Base-by-base conservation (phyloP, 2,888 invertebrate genomes). In the Chouioia cunea region DNA sequence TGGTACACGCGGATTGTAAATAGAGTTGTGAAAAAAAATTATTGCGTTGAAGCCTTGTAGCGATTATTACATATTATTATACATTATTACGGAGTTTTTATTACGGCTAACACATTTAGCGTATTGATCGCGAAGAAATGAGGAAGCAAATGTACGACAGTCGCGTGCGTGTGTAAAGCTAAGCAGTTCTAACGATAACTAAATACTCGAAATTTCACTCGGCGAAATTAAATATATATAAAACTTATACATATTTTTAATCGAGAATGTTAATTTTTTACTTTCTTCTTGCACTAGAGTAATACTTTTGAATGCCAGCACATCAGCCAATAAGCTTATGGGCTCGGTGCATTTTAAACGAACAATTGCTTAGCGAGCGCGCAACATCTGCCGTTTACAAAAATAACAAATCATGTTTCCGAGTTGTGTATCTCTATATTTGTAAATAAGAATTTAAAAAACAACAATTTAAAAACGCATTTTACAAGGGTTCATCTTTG, bases 31-130 rank as follows among this genome's bases (percentile, higher is more conserved):
- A 67, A 36, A 36, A 36, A 36, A 36, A 64, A 70, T 62, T 22
- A 70, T 73, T 70, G 62, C 59, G 65, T 73, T 67, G 47, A 43
- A 70, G 52, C 48, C 65, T 63, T 54, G 46, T 70, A 69, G 58
- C 65, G 62, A 71, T 69, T 68, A 68, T 71, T 71, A 59, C 58
- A 65, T 67, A 69, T 59, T 50, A 70, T 58, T 57, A 70, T 64
- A 58, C 44, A 63, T 63, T 70, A 70, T 58, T 66, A 70, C 57
- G 56, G 65, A 64, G 65, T 73, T 69, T 36, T 69, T 65, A 63
- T 69, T 69, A 73, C 65, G 64, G 58, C 67, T 71, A 67, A 67
- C 63, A 69, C 57, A 71, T 10, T 43, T 67, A 71, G 60, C 58
- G 53, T 71, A 58, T 66, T 43, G 36, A 53, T 60, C 59, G 14